These are phyloP conservation scores for Alligator mississippiensis DNA, from an alignment of 2,113 vertebrate genomes.

Conservation along the genomic window DNA sequence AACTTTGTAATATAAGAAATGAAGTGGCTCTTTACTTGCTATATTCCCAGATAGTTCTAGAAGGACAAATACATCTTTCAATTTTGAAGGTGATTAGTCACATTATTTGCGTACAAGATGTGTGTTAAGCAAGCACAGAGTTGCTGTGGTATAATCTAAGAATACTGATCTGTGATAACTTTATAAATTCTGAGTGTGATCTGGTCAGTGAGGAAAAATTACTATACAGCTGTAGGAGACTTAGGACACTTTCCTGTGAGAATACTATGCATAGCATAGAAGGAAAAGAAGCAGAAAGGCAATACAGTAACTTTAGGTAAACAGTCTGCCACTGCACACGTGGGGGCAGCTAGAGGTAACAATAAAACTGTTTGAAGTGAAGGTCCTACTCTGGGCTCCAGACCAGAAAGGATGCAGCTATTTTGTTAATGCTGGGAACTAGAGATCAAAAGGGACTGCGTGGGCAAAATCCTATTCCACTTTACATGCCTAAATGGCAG, in stretches of 20 bases:
- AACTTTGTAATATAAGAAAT: not conserved
- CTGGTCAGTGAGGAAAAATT: not conserved
- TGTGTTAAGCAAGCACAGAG: not conserved
- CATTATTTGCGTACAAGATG: not conserved
- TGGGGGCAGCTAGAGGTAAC: rapidly evolving
- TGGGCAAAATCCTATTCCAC: too few species aligned
- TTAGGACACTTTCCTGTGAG: not conserved
- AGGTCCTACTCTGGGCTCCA: rapidly evolving
- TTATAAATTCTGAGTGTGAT: rapidly evolving
- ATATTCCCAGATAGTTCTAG: slow-evolving; percentile 1
- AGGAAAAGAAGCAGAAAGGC: not conserved
- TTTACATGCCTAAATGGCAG: too few species aligned
- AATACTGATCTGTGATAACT: not conserved
- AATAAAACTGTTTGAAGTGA: not conserved
- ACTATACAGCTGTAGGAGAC: not conserved
- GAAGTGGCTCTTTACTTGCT: not conserved
- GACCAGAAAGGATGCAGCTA: not conserved
- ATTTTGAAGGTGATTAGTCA: not conserved
- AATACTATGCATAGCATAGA: not conserved
- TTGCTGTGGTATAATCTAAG: not conserved
- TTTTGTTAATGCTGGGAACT: too few species aligned
- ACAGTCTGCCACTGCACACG: rapidly evolving
- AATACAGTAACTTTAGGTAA: not conserved
- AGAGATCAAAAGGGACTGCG: too few species aligned
- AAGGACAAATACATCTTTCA: not conserved